These are phyloP conservation scores for Sciaenops ocellatus DNA, from an alignment of 2,797 vertebrate species.

Conservation along the genomic window DNA sequence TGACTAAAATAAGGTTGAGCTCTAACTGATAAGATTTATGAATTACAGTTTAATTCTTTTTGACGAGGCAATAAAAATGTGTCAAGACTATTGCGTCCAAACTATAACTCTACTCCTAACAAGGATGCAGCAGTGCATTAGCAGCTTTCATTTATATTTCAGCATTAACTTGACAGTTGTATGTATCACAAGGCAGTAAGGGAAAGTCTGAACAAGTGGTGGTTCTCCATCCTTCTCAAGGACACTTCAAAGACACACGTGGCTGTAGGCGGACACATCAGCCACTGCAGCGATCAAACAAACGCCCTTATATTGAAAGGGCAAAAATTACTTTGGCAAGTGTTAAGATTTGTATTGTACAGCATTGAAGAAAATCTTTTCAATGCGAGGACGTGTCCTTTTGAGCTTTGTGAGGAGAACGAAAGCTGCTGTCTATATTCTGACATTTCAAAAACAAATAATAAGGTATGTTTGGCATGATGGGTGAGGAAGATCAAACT, in stretches of 20 bases:
- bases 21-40: not conserved
- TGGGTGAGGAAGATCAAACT: constrained; percentile 54
- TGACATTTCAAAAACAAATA: constrained; percentile 58
- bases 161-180: constrained; percentile 23
- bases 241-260: constrained; percentile 27
- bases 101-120: not conserved
- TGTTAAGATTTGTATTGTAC: constrained; percentile 1
- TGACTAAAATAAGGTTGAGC: not conserved
- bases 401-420: constrained; percentile 23
- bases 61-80: constrained; percentile 8
- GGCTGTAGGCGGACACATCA: constrained; percentile 24
- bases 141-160: constrained; percentile 3
- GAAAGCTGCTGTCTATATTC: constrained; percentile 16
- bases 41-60: constrained; percentile 6
- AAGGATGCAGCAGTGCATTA: constrained; percentile 18
- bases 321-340: not conserved
- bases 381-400: constrained; percentile 25
- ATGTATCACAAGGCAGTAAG: not conserved
- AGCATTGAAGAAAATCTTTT: constrained; percentile 15
- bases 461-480: constrained; percentile 54
- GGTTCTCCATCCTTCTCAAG: constrained; percentile 34
- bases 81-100: not conserved
- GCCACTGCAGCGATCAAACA: constrained; percentile 36
- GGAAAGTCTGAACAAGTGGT: constrained; percentile 12
- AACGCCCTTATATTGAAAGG: constrained; percentile 2